Conservation (phyloP, 2,113 vertebrate species). For the Cacatua alba region DNA sequence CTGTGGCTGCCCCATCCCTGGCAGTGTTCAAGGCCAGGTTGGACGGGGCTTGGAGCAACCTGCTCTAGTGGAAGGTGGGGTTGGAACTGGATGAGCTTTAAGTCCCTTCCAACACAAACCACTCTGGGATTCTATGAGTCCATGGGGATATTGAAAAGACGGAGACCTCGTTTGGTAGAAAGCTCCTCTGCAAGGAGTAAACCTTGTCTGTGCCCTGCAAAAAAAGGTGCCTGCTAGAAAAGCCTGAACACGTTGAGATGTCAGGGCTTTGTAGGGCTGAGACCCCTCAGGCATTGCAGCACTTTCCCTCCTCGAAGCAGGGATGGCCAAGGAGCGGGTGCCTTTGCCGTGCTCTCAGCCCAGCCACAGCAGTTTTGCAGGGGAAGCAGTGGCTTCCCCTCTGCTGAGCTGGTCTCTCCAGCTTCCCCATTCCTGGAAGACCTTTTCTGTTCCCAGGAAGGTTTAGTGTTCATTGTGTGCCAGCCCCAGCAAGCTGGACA, state of each 20-base stretch:
- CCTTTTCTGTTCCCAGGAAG: not conserved
- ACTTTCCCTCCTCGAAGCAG: not conserved
- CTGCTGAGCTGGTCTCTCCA: not conserved
- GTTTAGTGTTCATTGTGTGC: not conserved
- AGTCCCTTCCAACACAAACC: not conserved
- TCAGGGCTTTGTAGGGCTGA: not conserved
- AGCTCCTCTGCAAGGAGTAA: not conserved
- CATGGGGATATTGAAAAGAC: fast-evolving
- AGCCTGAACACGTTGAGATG: not conserved
- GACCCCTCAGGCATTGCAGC: fast-evolving
- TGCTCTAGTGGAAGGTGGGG: not conserved
- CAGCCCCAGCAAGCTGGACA: not conserved
- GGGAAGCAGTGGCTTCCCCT: not conserved
- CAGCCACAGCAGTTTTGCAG: not conserved
- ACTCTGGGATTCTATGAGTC: not conserved
- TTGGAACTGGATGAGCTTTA: not conserved
- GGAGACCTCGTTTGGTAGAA: not conserved
- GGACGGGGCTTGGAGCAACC: not conserved
- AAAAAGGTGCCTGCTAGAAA: not conserved
- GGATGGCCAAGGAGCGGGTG: not conserved
- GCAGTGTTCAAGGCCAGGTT: not conserved
- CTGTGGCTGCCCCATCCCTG: not conserved
- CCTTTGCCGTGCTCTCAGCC: fast-evolving
- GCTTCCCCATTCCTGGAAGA: conserved; percentile 25
- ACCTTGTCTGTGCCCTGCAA: not conserved